A percentile compares a stretch with the other conserved stretches of the same genome.
Evolutionary conservation across 2,888 invertebrate genomes (phyloP).

Genomic region (Eristalis intricaria): DNA sequence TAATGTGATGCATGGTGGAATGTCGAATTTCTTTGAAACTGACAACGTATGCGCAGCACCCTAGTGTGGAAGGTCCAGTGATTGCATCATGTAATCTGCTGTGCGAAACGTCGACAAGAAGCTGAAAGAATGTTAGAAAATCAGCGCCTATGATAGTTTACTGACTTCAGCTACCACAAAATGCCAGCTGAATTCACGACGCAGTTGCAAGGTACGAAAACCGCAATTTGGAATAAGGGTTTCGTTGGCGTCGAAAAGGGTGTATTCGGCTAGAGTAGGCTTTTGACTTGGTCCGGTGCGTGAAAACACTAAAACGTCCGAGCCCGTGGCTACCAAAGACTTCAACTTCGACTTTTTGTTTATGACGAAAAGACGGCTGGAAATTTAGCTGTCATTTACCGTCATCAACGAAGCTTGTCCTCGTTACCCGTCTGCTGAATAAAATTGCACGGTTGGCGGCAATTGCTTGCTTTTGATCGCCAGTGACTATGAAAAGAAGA

Average conservation of each 20-base stretch:
- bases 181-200: neutral
- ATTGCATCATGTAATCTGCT: slow-evolving; percentile 1
- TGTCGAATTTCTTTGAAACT: slow-evolving; percentile 1
- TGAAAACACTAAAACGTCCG: too few species aligned
- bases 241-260: neutral
- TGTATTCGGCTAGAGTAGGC: slow-evolving; percentile 5
- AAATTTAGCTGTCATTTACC: neutral
- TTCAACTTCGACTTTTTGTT: neutral
- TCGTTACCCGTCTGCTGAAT: neutral
- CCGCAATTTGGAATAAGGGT: slow-evolving; percentile 18
- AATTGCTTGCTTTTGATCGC: too few species aligned
- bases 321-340: slow-evolving; percentile 6
- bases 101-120: slow-evolving; percentile 27
- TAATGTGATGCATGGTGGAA: slow-evolving; percentile 32
- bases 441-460: too few species aligned
- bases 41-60: too few species aligned
- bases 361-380: neutral
- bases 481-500: too few species aligned
- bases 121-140: slow-evolving; percentile 12
- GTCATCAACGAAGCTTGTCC: neutral
- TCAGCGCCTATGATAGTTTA: slow-evolving; percentile 33
- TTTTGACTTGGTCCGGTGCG: too few species aligned
- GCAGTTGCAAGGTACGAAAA: neutral
- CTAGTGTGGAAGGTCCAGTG: too few species aligned
- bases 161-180: neutral